Percentiles rank a stretch among this genome's conserved stretches.
These are phyloP conservation scores for Pitta sordida DNA, from an alignment of 2,113 vertebrate genomes.

Conservation along the genomic window DNA sequence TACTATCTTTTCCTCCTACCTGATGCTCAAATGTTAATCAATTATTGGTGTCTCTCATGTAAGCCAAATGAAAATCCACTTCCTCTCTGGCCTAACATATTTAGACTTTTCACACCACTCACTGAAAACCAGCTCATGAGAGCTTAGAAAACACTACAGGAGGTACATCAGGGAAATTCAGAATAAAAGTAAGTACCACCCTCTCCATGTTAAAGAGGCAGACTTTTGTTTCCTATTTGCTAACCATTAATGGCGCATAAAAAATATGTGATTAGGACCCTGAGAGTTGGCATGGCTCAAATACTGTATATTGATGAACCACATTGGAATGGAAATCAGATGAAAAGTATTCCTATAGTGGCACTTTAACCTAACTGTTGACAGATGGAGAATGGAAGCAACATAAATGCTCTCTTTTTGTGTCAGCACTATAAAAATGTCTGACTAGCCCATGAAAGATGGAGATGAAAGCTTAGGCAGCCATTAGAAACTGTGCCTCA, in stretches of 20 bases:
- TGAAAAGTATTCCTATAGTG: constrained; percentile 67
- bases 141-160: neutral
- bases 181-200: constrained; percentile 9
- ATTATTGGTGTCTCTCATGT: neutral
- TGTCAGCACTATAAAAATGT: constrained; percentile 78
- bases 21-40: neutral
- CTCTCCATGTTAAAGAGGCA: constrained; percentile 19
- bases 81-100: neutral
- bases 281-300: constrained; percentile 1
- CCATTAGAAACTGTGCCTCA: constrained; percentile 69
- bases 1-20: neutral
- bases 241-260: constrained; percentile 36
- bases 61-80: neutral
- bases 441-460: constrained; percentile 74
- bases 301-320: neutral
- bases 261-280: neutral
- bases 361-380: constrained; percentile 73
- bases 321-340: constrained; percentile 61
- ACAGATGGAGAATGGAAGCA: constrained; percentile 75
- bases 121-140: neutral
- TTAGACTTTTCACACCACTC: neutral
- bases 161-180: neutral
- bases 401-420: constrained; percentile 71
- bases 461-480: constrained; percentile 69
- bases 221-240: constrained; percentile 21